Conservation (phyloP, 2,797 vertebrate genomes). For the Channallabes apus region DNA sequence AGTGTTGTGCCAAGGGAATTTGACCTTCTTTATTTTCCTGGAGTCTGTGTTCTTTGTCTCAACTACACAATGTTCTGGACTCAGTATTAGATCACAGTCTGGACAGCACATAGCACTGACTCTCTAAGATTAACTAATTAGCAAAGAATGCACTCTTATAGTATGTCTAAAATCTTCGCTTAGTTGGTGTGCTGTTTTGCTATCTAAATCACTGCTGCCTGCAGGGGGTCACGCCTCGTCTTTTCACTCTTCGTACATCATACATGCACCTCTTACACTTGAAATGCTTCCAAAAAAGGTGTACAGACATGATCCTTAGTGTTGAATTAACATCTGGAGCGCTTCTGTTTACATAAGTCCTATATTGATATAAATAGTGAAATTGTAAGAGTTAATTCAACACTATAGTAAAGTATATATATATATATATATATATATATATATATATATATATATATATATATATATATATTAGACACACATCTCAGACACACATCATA, state of each 20-base stretch:
- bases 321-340: neutral
- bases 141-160: neutral
- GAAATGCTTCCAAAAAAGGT: conserved; percentile 16
- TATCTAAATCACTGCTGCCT: conserved; percentile 25
- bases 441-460: too few species aligned
- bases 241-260: neutral
- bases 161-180: neutral
- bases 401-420: too few species aligned
- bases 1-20: neutral
- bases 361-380: neutral
- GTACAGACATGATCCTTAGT: neutral
- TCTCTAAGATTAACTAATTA: conserved; percentile 15
- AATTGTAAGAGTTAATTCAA: neutral
- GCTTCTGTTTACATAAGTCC: conserved; percentile 12
- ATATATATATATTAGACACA: too few species aligned
- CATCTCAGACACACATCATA: too few species aligned
- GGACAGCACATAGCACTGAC: neutral
- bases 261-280: neutral
- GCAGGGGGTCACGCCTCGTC: conserved; percentile 26
- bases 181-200: conserved; percentile 23
- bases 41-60: neutral
- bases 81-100: conserved; percentile 12
- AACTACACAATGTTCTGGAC: neutral
- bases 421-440: too few species aligned
- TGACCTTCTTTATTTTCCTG: neutral